Conservation (phyloP, 2,797 vertebrate genomes). For the Pipistrellus kuhlii region DNA sequence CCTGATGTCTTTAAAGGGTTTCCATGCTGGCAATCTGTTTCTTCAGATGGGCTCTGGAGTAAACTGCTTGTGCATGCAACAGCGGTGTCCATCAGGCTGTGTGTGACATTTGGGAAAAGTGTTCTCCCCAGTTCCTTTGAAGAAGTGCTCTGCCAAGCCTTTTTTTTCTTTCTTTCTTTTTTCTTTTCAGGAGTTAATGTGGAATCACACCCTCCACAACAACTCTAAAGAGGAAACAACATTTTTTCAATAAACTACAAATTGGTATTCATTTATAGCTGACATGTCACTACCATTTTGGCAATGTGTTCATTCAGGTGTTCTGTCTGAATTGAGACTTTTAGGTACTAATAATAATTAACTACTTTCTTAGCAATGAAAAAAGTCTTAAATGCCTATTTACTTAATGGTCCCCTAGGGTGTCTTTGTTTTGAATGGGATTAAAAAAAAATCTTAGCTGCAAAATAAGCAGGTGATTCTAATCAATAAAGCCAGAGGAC, state of each 20-base stretch:
- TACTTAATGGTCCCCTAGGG: slow-evolving; percentile 92
- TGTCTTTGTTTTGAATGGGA: slow-evolving; percentile 92
- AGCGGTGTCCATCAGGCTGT: neutral
- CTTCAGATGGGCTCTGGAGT: neutral
- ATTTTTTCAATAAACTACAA: slow-evolving; percentile 66
- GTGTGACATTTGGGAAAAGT: neutral
- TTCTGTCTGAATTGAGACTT: slow-evolving; percentile 89
- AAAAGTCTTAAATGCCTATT: slow-evolving; percentile 91
- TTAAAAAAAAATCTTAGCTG: slow-evolving; percentile 89
- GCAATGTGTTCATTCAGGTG: slow-evolving; percentile 82
- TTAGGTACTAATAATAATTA: slow-evolving; percentile 91
- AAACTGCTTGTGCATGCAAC: neutral
- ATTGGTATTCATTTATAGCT: slow-evolving; percentile 69
- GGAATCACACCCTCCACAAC: neutral
- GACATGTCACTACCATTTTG: slow-evolving; percentile 62
- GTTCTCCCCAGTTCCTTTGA: neutral
- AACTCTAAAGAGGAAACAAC: slow-evolving; percentile 49
- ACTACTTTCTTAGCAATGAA: slow-evolving; percentile 91
- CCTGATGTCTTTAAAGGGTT: slow-evolving; percentile 32
- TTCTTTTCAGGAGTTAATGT: slow-evolving; percentile 6
- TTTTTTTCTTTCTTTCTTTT: neutral
- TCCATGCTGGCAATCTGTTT: neutral
- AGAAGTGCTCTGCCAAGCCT: neutral
- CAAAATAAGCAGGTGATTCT: slow-evolving; percentile 92
- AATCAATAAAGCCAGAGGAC: slow-evolving; percentile 93